Evolutionary conservation across 2,113 vertebrate species (phyloP), one percentile per base, ranked within the genome.

Genomic region (Plecturocebus donacophilus): DNA sequence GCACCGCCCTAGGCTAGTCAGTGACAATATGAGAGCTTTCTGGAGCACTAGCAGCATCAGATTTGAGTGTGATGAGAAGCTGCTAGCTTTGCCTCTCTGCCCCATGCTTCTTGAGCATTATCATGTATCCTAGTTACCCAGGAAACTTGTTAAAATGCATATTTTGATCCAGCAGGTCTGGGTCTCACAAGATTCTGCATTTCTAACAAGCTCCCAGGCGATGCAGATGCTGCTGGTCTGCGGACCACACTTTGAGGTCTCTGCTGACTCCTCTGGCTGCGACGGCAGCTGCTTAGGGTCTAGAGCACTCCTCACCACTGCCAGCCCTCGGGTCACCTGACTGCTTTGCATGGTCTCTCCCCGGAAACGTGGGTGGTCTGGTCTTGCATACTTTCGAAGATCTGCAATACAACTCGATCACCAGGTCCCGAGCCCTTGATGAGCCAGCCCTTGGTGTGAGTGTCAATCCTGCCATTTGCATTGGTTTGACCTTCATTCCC

Each of bases 11-110:
- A 0, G 87, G 66, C 23, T 27, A 2, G 45, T 40, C 13, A 9
- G 81, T 0, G 2, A 52, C 7, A 19, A 7, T 2, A 3, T 0
- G 0, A 20, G 75, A n/a, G 68, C 40, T 56, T 42, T 7, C 2
- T 11, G 73, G 25, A 27, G 32, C 8, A 4, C 52, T 27, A 6
- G 21, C 30, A 30, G 82, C 68, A 1, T 58, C 2, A 1, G 25
- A 16, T 3, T 6, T 0, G 35, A 80, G 54, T n/a, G 2, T 2
- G 3, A 76, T n/a, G 8, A 16, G 32, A 89, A 70, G 16, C 47
- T 49, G 42, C 47, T 32, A 14, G n/a, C 11, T 61, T 5, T 19
- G 85, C 11, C 66, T 76, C 49, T 80, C 75, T 38, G 32, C 77
- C 71, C 30, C 35, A 30, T 0, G 14, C 25, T 77, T 49, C 64